Evolutionary conservation across 2,113 vertebrate species (phyloP), one percentile per base, ranked within the genome.

Genomic region (Apeltes quadracus): DNA sequence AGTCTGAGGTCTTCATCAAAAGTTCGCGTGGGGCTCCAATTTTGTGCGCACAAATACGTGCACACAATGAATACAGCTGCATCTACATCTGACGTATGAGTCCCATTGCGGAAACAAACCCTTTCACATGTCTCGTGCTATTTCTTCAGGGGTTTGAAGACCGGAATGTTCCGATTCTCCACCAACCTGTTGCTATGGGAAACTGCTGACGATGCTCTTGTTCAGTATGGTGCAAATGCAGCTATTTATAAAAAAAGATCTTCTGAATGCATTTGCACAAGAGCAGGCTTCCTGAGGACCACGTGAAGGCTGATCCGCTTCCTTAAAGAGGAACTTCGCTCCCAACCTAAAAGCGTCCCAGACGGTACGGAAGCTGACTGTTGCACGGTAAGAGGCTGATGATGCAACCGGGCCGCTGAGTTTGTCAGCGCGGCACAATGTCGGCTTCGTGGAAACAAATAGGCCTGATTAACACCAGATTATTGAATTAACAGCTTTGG

Each of bases 101-200:
- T 53, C 18, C 61, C 32, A 3, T 20, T 51, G 59, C 18, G 32
- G 11, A 72, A 63, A 5, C 41, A 72, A 77, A 51, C 27, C 27
- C 75, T 29, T 70, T 58, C n/a, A 27, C 23, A 13, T 50, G 27
- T 57, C 66, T 55, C 36, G 1, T 29, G 29, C 25, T 41, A 64
- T 64, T 72, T 71, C 55, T 69, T 74, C 65, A 57, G 80, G n/a
- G n/a, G 18, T 82, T 74, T 69, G 41, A 83, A 83, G 72, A 72
- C 84, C 72, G 59, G 22, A 63, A 43, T 72, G 79, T 86, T 81
- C 81, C 39, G 41, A 70, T 41, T 76, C 44, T 55, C 62, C 70
- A 62, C 76, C 78, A 43, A 87, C 83, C 63, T 70, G 88, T 90
- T 90, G 85, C 83, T 53, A 90, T 13, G 70, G 90, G 83, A 83